Evolutionary conservation across 2,797 vertebrate genomes (phyloP).

Genomic region (Pygocentrus nattereri): DNA sequence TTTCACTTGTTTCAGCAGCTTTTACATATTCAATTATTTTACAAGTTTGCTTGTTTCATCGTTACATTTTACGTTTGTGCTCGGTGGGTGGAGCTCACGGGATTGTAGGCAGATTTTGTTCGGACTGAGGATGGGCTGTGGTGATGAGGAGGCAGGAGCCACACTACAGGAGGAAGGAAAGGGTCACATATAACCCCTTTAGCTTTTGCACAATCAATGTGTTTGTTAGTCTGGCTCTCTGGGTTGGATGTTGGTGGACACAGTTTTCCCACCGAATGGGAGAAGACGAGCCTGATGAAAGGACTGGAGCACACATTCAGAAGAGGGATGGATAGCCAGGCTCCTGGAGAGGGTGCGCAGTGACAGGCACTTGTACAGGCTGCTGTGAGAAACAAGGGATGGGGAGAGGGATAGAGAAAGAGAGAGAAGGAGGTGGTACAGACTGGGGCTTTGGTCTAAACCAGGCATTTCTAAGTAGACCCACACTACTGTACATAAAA

Average conservation of each 20-base stretch:
- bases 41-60: conserved; percentile 45
- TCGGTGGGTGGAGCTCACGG: conserved; percentile 34
- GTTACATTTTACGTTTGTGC: conserved; percentile 46
- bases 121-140: conserved; percentile 2
- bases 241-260: conserved; percentile 48
- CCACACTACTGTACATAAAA: conserved; percentile 17
- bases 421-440: background rate
- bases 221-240: conserved; percentile 43
- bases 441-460: conserved; percentile 22
- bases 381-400: background rate
- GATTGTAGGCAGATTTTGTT: conserved; percentile 12
- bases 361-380: conserved; percentile 53
- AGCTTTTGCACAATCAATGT: conserved; percentile 59
- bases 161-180: conserved; percentile 17
- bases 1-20: conserved; percentile 75
- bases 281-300: conserved; percentile 24
- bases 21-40: conserved; percentile 73
- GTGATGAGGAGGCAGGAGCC: conserved; percentile 42
- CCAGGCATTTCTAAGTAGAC: conserved; percentile 15
- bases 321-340: conserved; percentile 4
- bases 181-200: background rate
- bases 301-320: conserved; percentile 47
- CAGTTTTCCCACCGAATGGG: background rate
- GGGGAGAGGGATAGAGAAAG: background rate
- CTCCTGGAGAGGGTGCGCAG: conserved; percentile 44